Percentiles rank a stretch among this genome's conserved stretches.
Evolutionary conservation across 2,888 invertebrate genomes (phyloP).

Genomic region (Idaea aversata): DNA sequence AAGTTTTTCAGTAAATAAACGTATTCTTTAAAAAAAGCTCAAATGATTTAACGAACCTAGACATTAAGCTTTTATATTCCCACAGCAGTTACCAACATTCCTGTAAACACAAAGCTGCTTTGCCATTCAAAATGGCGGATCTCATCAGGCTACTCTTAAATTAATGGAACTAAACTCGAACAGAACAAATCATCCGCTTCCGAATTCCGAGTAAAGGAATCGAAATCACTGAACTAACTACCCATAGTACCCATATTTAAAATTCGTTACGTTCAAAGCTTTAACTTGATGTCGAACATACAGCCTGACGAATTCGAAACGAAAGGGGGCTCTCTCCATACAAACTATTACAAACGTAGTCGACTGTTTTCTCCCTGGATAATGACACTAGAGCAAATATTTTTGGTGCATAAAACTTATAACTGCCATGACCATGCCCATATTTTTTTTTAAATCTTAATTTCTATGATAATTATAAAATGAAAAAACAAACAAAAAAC

Average conservation of each 20-base stretch:
- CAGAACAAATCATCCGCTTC: background rate
- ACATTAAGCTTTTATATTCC: background rate
- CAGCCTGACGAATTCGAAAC: too few species aligned
- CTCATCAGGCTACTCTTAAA: background rate
- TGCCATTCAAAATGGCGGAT: background rate
- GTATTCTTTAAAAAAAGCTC: too few species aligned
- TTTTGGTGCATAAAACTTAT: too few species aligned
- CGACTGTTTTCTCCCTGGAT: too few species aligned
- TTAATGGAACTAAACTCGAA: conserved; percentile 2
- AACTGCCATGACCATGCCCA: too few species aligned
- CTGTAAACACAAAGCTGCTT: background rate
- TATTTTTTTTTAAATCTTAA: too few species aligned
- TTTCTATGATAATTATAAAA: too few species aligned
- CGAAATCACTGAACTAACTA: conserved; percentile 43
- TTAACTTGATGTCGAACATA: conserved; percentile 5
- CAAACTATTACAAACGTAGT: too few species aligned
- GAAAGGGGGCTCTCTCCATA: too few species aligned
- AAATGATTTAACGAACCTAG: background rate
- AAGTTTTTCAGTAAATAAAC: too few species aligned
- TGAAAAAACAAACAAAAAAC: too few species aligned
- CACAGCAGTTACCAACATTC: background rate
- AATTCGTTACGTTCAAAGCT: conserved; percentile 55
- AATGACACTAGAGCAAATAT: too few species aligned
- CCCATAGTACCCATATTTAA: conserved; percentile 62
- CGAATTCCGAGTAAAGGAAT: conserved; percentile 28